phyloP scores from a whole-genome alignment of 2,113 vertebrate genomes.

The Heteronetta atricapilla region DNA sequence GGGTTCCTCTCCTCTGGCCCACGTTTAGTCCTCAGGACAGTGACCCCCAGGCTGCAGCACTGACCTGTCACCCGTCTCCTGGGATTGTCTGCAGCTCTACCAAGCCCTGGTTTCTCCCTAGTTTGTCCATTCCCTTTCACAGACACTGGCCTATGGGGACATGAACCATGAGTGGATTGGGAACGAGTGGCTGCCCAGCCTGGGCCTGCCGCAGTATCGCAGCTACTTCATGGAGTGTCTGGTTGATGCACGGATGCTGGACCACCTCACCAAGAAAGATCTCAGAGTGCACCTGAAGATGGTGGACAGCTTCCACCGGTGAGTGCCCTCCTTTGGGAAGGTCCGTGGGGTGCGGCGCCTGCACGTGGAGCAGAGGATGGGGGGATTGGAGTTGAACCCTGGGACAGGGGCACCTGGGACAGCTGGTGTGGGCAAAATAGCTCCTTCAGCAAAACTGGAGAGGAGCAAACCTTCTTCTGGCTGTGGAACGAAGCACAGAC shows the following conservation, averaged over 20 bases:
- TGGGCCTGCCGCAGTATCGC: constrained; percentile 95
- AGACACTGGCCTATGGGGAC: constrained; percentile 96
- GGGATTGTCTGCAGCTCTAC: not conserved
- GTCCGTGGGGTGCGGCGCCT: rapidly evolving
- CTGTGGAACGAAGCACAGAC: not conserved
- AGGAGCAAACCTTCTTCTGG: not conserved
- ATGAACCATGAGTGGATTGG: constrained; percentile 99
- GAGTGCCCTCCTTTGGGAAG: not conserved
- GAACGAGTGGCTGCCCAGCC: constrained; percentile 95
- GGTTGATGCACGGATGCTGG: constrained; percentile 95
- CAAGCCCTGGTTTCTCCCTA: not conserved
- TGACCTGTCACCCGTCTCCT: not conserved
- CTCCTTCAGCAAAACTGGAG: not conserved
- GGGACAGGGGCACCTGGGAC: not conserved
- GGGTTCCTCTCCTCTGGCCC: not conserved
- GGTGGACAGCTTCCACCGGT: constrained; percentile 99
- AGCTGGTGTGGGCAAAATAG: not conserved
- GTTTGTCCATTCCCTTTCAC: not conserved
- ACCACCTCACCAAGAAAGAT: constrained; percentile 98
- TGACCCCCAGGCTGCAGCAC: not conserved
- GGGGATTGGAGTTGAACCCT: not conserved
- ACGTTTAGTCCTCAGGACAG: not conserved
- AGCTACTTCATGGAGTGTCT: constrained; percentile 99
- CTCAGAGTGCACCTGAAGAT: constrained; percentile 95
- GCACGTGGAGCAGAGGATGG: not conserved